These are phyloP conservation scores for Nothobranchius furzeri DNA, from an alignment of 2,113 vertebrate genomes.

Conservation along the genomic window DNA sequence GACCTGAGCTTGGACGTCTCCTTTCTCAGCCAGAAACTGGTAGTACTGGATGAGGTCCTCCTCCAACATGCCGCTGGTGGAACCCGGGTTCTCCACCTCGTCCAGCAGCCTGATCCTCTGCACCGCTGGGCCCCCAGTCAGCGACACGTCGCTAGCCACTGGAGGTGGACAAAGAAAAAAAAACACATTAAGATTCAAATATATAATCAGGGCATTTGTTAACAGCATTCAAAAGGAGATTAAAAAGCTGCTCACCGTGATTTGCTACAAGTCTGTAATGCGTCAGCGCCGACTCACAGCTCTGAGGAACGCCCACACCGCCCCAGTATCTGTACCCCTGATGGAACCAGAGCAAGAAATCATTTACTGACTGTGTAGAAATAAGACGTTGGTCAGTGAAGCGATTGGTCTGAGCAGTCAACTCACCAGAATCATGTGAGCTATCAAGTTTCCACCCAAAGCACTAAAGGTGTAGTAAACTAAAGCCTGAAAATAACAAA, in stretches of 20 bases:
- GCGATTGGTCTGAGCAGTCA: constrained; percentile 1
- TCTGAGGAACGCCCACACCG: constrained; percentile 95
- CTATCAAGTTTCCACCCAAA: constrained; percentile 93
- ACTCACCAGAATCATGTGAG: constrained; percentile 98
- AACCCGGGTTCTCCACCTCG: constrained; percentile 94
- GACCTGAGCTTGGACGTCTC: constrained; percentile 98
- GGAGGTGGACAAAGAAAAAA: constrained; percentile 3
- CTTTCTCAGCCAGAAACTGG: constrained; percentile 97
- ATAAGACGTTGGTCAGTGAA: background rate
- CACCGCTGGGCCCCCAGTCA: constrained; percentile 93
- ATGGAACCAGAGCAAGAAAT: background rate
- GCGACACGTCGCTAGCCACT: constrained; percentile 97
- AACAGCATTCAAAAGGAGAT: background rate
- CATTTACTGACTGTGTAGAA: background rate
- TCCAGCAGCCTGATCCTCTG: constrained; percentile 94
- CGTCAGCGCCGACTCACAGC: constrained; percentile 96
- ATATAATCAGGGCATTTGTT: background rate
- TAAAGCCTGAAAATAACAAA: constrained; percentile 81
- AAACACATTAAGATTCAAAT: background rate
- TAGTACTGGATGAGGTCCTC: constrained; percentile 99
- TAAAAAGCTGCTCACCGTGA: constrained; percentile 80
- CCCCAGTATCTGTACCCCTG: constrained; percentile 98
- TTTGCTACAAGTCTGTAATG: constrained; percentile 96
- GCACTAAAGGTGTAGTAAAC: constrained; percentile 98
- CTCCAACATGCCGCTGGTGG: constrained; percentile 95